A percentile compares a stretch with the other conserved stretches of the same genome.
Conservation (phyloP, 2,113 vertebrate genomes). For the Rhagologus leucostigma region DNA sequence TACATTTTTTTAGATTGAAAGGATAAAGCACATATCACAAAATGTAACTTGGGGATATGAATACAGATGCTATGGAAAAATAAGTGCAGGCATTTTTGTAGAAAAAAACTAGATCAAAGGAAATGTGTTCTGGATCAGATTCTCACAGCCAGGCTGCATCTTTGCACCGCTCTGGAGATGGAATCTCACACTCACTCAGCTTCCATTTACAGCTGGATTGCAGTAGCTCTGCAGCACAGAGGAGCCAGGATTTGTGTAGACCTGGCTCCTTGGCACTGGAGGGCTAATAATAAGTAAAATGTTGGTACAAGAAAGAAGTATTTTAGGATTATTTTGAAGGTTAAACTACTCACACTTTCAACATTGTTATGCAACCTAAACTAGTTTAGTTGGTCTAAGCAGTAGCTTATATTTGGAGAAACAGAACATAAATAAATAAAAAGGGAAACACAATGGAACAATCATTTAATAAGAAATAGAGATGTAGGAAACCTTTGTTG, state of each 20-base stretch:
- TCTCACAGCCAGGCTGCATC: background rate
- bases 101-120: background rate
- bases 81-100: background rate
- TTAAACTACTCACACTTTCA: background rate
- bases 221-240: background rate
- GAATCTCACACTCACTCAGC: background rate
- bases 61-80: background rate
- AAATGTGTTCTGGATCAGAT: background rate
- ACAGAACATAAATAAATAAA: background rate
- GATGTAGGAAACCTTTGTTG: background rate
- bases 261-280: background rate
- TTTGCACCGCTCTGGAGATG: background rate
- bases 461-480: background rate
- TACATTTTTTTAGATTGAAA: background rate
- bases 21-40: background rate
- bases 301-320: background rate
- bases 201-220: background rate
- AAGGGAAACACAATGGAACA: background rate
- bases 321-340: background rate
- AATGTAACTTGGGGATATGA: background rate
- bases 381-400: background rate
- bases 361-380: background rate
- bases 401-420: background rate
- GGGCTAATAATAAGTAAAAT: background rate
- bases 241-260: background rate